phyloP scores from a whole-genome alignment of 2,888 invertebrate species.

The Cartodere bifasciata region DNA sequence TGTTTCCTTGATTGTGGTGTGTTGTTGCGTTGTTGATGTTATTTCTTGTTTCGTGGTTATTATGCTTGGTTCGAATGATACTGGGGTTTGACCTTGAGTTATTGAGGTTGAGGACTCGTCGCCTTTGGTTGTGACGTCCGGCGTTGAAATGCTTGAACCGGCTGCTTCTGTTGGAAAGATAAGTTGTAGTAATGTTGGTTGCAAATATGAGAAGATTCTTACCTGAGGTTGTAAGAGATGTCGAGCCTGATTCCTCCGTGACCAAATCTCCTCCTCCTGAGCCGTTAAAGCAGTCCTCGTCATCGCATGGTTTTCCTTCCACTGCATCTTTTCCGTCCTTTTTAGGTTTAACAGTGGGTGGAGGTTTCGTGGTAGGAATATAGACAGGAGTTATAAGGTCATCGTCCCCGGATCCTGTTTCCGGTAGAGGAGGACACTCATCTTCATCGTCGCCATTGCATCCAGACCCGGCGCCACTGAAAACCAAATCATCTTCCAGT shows the following conservation, averaged over 20 bases:
- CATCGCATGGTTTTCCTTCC: constrained; percentile 46
- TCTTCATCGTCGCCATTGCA: constrained; percentile 88
- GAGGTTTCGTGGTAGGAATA: constrained; percentile 66
- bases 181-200: neutral
- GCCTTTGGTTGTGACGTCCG: constrained; percentile 13
- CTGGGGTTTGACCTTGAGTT: neutral
- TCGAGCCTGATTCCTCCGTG: constrained; percentile 46
- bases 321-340: too few species aligned
- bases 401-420: constrained; percentile 68
- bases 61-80: neutral
- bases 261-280: constrained; percentile 61
- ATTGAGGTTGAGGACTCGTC: neutral
- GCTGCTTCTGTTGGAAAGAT: constrained; percentile 23
- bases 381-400: constrained; percentile 89
- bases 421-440: constrained; percentile 74
- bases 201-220: constrained; percentile 23
- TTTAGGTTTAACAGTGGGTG: constrained; percentile 41
- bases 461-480: constrained; percentile 84
- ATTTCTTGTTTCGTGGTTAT: constrained; percentile 10
- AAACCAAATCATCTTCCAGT: constrained; percentile 78
- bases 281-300: constrained; percentile 76
- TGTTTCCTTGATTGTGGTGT: constrained; percentile 8
- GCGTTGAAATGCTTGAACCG: constrained; percentile 14
- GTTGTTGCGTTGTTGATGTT: constrained; percentile 6
- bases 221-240: constrained; percentile 41